Base-by-base conservation (phyloP, 2,888 invertebrate species). In the Dicyrtoma fusca region DNA sequence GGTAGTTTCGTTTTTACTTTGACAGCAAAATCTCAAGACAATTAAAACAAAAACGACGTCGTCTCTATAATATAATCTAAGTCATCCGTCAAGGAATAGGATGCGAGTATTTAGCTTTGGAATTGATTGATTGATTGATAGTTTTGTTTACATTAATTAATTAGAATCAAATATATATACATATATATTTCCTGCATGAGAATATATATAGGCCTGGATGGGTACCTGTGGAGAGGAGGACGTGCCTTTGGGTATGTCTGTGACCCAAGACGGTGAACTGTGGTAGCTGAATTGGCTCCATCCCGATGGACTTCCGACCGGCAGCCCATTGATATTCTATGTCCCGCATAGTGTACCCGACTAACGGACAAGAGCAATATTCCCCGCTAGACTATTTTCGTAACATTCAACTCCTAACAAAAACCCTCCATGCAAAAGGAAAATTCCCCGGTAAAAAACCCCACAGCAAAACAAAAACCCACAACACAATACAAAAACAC, bases 331-430 rank as follows among this genome's bases (percentile, higher is more conserved):
- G 92, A 90, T 95, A 95, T 87, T 92, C 91, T 89, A 95, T 94
- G 90, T 94, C 94, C 89, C 91, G 91, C 93, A 94, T 94, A 88
- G 94, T 94, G 91, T 94, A 94, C 89, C 94, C 94, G 91, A 94
- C 94, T 94, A 86, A 84, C 74, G 74, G 73, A 75, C 65, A 69
- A 76, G 71, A 76, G 71, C 74, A 74, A 74, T 75, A 73, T 73
- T 73, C 75, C 70, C 64, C 49, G 25, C 70, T 70, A 72, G 53
- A 70, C 64, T 55, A 73, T 61, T 73, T 70, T 65, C 64, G 44
- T 53, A 26, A 68, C 51, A 55, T 55, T 51, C 42, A 62, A 69
- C 64, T 57, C 53, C 71, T 34, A 34, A 3, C 34, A 34, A 53
- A 45, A 47, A 17, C 4, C 3, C 19, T 19, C 21, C 53, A 53